phyloP scores from a whole-genome alignment of 2,113 vertebrate genomes.

The Carollia perspicillata region DNA sequence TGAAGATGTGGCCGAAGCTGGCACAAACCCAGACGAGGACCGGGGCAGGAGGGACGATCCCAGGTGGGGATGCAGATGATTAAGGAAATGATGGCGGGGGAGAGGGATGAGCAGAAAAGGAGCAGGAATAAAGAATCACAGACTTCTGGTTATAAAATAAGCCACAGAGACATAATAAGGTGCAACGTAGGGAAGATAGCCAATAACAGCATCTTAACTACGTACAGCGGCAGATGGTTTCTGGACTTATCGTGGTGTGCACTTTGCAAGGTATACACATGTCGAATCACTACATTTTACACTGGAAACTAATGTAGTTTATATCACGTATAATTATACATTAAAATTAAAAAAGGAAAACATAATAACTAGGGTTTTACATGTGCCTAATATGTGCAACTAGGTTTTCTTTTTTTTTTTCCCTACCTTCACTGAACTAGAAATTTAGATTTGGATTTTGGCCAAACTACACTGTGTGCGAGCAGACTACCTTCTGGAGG shows the following conservation, averaged over 20 bases:
- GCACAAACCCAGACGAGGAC: background rate
- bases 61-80: background rate
- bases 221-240: background rate
- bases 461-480: background rate
- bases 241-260: background rate
- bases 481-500: background rate
- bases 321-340: background rate
- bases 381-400: background rate
- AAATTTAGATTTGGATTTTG: background rate
- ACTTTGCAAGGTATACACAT: background rate
- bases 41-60: background rate
- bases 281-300: too few species aligned
- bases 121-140: background rate
- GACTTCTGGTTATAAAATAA: background rate
- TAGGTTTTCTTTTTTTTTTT: background rate
- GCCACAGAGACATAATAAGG: background rate
- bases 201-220: fast-evolving
- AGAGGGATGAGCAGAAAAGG: background rate
- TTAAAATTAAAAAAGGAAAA: background rate
- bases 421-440: background rate
- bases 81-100: too few species aligned
- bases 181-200: too few species aligned
- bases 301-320: background rate
- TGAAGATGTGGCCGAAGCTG: background rate
- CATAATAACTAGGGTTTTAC: background rate